Percentiles rank a stretch among this genome's conserved stretches.
phyloP scores from a whole-genome alignment of 2,888 invertebrate species.

The Thalpophila matura region DNA sequence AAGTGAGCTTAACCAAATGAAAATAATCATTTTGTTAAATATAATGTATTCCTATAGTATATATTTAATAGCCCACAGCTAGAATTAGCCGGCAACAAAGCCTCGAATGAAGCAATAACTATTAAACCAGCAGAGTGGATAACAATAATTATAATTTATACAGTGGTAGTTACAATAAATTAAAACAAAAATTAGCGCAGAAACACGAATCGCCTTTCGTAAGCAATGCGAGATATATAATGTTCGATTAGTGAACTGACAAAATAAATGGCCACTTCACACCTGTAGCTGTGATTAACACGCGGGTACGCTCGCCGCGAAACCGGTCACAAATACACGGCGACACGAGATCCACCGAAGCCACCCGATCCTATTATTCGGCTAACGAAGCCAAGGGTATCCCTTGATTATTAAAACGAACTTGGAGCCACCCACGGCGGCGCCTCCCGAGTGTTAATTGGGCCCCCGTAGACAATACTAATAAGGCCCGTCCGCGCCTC shows the following conservation, averaged over 20 bases:
- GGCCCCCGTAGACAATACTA: constrained; percentile 91
- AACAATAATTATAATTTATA: constrained; percentile 32
- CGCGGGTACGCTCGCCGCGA: constrained; percentile 19
- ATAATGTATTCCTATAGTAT: not conserved
- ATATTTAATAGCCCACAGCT: constrained; percentile 2
- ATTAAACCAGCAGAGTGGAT: constrained; percentile 15
- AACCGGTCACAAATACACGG: constrained; percentile 52
- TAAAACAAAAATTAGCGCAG: constrained; percentile 22
- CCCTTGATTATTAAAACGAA: constrained; percentile 90
- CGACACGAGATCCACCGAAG: constrained; percentile 67
- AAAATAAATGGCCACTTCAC: constrained; percentile 55
- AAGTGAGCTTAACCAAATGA: not conserved
- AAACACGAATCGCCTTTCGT: constrained; percentile 16
- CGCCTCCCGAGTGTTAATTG: constrained; percentile 89
- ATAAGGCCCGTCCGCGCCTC: constrained; percentile 90
- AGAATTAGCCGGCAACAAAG: constrained; percentile 7
- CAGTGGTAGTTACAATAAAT: constrained; percentile 23
- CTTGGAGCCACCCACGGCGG: constrained; percentile 85
- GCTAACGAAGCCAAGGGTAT: constrained; percentile 89
- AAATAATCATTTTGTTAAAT: constrained; percentile 12
- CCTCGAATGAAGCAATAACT: constrained; percentile 41
- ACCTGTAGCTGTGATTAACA: constrained; percentile 66
- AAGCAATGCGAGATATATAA: constrained; percentile 27
- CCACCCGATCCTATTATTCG: constrained; percentile 87
- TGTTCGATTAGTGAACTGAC: constrained; percentile 59